These are phyloP conservation scores for Trimorus sp. DNA, from an alignment of 2,888 invertebrate species.

Conservation along the genomic window DNA sequence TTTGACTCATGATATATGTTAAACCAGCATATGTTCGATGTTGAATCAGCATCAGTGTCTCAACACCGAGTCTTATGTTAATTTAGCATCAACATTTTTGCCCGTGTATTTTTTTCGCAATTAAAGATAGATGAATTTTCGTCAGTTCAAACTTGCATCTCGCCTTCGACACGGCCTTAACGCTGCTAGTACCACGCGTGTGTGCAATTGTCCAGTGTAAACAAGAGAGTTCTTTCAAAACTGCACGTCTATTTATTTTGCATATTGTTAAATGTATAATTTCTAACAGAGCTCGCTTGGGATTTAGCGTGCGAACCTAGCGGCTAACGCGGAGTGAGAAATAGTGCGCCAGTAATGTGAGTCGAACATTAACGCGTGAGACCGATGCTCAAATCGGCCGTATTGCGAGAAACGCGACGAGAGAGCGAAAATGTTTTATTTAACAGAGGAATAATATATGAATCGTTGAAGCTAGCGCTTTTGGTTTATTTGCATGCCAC, in stretches of 20 bases:
- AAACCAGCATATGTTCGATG: too few relatives aligned
- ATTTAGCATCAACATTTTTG: too few relatives aligned
- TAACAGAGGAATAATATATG: slow-evolving; percentile 57
- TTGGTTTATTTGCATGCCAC: slow-evolving; percentile 38
- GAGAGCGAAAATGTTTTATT: slow-evolving; percentile 54
- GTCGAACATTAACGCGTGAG: slow-evolving; percentile 12
- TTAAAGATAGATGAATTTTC: too few relatives aligned
- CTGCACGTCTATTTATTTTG: slow-evolving; percentile 39
- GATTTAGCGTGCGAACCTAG: slow-evolving; percentile 28
- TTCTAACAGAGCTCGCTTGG: slow-evolving; percentile 11
- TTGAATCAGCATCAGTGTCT: too few relatives aligned
- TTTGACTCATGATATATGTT: too few relatives aligned
- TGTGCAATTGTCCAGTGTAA: slow-evolving; percentile 26
- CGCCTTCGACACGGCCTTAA: too few relatives aligned
- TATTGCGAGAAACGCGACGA: slow-evolving; percentile 32
- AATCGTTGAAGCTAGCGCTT: slow-evolving; percentile 34
- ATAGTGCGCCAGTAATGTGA: slow-evolving; percentile 47
- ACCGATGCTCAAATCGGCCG: slow-evolving; percentile 36
- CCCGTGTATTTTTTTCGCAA: too few relatives aligned
- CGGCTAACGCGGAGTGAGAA: slow-evolving; percentile 41
- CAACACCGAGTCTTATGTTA: too few relatives aligned
- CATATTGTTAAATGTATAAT: slow-evolving; percentile 34
- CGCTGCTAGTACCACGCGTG: slow-evolving; percentile 13
- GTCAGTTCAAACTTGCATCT: too few relatives aligned
- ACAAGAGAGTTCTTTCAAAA: not conserved